phyloP scores from a whole-genome alignment of 2,797 vertebrate species.

The Prionace glauca region DNA sequence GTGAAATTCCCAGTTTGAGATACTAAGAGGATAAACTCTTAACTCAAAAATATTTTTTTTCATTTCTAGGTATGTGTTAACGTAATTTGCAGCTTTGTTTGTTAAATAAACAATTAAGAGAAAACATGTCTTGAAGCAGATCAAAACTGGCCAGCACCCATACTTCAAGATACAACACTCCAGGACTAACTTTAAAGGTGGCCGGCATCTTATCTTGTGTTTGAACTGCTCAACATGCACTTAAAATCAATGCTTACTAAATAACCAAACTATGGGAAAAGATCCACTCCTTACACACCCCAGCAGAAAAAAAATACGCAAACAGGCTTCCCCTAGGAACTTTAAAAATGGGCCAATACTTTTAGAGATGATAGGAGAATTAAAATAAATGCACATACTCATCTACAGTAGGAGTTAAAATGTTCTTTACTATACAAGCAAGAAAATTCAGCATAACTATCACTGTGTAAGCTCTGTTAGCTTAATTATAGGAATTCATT shows the following conservation, averaged over 20 bases:
- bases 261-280: background rate
- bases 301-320: background rate
- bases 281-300: background rate
- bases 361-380: background rate
- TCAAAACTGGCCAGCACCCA: background rate
- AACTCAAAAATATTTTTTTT: background rate
- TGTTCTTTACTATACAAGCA: background rate
- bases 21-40: background rate
- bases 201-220: background rate
- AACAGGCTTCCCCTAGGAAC: background rate
- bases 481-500: background rate
- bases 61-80: background rate
- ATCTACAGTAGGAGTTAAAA: background rate
- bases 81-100: background rate
- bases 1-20: background rate
- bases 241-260: background rate
- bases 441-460: background rate
- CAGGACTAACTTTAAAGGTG: background rate
- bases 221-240: background rate
- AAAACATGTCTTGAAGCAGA: background rate
- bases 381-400: background rate
- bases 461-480: background rate
- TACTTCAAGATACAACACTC: background rate
- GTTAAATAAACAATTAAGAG: background rate
- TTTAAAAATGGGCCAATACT: background rate